Conservation (phyloP, 2,113 vertebrate genomes). For the Sapayoa aenigma region DNA sequence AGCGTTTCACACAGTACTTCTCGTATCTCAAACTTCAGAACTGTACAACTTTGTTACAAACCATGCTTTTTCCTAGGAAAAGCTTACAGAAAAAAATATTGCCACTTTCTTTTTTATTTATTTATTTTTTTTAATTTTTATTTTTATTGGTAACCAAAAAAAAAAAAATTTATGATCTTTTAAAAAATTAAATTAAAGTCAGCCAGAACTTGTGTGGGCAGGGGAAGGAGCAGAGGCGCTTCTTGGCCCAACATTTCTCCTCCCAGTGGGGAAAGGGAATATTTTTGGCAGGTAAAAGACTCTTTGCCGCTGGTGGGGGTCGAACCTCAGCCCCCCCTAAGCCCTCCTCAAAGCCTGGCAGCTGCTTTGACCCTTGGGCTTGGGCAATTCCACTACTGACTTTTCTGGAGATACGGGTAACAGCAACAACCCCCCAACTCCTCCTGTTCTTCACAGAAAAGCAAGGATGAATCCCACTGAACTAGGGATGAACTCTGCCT, state of each 20-base stretch:
- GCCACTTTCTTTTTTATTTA: conserved; percentile 55
- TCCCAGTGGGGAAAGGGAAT: not conserved
- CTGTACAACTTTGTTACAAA: conserved; percentile 88
- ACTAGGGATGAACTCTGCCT: not conserved
- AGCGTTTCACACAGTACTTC: conserved; percentile 70
- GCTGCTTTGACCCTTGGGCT: not conserved
- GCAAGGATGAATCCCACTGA: not conserved
- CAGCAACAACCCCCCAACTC: not conserved
- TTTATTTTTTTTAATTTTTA: not conserved
- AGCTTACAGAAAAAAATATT: conserved; percentile 71
- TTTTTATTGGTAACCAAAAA: conserved; percentile 39
- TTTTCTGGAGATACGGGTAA: not conserved
- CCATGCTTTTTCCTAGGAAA: conserved; percentile 77
- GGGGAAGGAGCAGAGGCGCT: conserved; percentile 16
- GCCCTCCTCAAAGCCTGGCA: not conserved
- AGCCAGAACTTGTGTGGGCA: conserved; percentile 54
- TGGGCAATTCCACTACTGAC: not conserved
- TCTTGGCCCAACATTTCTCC: not conserved
- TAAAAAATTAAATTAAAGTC: conserved; percentile 40
- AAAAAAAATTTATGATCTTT: conserved; percentile 17
- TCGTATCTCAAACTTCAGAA: conserved; percentile 70
- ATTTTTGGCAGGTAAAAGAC: conserved; percentile 1
- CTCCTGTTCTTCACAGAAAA: not conserved
- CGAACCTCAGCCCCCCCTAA: not conserved
- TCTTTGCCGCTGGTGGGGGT: not conserved